Percentiles rank a stretch among this genome's conserved stretches.
Evolutionary conservation across 2,113 vertebrate species (phyloP).

Genomic region (Leptobrachium ailaonicum): DNA sequence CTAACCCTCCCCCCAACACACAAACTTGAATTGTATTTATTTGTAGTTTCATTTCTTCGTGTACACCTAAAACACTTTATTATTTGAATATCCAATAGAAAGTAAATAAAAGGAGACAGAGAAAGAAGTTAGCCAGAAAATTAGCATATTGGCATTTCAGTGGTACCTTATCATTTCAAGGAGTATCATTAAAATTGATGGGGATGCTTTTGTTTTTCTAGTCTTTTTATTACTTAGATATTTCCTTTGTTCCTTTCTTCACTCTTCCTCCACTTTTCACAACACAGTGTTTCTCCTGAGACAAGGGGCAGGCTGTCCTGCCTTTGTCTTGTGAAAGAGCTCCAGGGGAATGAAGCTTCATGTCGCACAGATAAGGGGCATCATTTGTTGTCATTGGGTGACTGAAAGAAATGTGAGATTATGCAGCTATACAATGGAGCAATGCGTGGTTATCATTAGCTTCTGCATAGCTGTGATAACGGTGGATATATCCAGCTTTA

Average conservation of each 20-base stretch:
- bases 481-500: slow-evolving; percentile 16
- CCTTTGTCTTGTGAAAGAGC: slow-evolving; percentile 51
- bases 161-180: slow-evolving; percentile 18
- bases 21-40: too few species aligned
- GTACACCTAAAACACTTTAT: too few species aligned
- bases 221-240: slow-evolving; percentile 37
- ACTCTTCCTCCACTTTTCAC: slow-evolving; percentile 7
- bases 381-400: slow-evolving; percentile 31
- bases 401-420: slow-evolving; percentile 56
- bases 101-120: background rate
- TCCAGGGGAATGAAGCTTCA: accelerated
- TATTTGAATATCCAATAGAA: too few species aligned
- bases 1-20: too few species aligned
- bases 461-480: slow-evolving; percentile 54
- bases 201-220: slow-evolving; percentile 17
- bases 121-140: background rate
- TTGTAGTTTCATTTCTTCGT: too few species aligned
- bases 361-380: slow-evolving; percentile 46
- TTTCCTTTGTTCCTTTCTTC: slow-evolving; percentile 31
- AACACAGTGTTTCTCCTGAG: background rate
- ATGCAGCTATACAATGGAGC: slow-evolving; percentile 48
- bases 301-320: background rate
- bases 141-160: slow-evolving; percentile 60
- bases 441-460: slow-evolving; percentile 43
- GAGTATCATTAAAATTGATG: slow-evolving; percentile 52